Evolutionary conservation across 2,113 vertebrate genomes (phyloP), one percentile per base, ranked within the genome.

Genomic region (Hirundichthys speculiger): DNA sequence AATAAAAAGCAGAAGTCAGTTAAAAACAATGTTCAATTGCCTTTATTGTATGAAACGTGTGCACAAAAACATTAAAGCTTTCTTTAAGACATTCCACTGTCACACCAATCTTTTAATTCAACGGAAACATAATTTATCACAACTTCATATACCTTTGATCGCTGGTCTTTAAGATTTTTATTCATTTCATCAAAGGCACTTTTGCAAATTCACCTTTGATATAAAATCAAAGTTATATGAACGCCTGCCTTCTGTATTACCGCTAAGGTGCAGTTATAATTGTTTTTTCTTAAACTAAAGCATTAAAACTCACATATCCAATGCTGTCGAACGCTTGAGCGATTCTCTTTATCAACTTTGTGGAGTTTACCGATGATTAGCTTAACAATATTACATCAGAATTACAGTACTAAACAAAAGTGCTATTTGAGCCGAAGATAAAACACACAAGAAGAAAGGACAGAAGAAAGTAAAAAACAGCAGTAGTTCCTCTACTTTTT

Each of bases 141-240:
- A 13, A 4, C 21, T 42, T 45, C 20, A 18, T 34, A 20, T 20
- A 7, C 1, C 30, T 14, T n/a, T 43, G 4, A 39, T 50, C n/a
- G n/a, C n/a, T n/a, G n/a, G n/a, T n/a, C 38, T 0, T 14, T n/a
- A 19, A 71, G 60, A 19, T 34, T 24, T 21, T 7, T 13, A 34
- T 27, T 71, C 10, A 2, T 55, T 63, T 61, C 59, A 63, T 38
- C 66, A 72, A 57, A 78, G 75, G 75, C 73, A 82, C 70, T 60
- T 69, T 20, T 19, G 0, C 18, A 21, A 42, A 61, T 51, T 10
- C n/a, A 61, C n/a, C 22, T 18, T 21, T 19, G 3, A 16, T 3
- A 10, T 14, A 22, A 41, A 66, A 62, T 64, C 3, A 69, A 64
- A 27, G 14, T 22, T 2, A 46, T 1, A 0, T 25, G 13, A 50